Evolutionary conservation across 1,140 invertebrate species (phyloP).

Genomic region (Heliconius melpomene): DNA sequence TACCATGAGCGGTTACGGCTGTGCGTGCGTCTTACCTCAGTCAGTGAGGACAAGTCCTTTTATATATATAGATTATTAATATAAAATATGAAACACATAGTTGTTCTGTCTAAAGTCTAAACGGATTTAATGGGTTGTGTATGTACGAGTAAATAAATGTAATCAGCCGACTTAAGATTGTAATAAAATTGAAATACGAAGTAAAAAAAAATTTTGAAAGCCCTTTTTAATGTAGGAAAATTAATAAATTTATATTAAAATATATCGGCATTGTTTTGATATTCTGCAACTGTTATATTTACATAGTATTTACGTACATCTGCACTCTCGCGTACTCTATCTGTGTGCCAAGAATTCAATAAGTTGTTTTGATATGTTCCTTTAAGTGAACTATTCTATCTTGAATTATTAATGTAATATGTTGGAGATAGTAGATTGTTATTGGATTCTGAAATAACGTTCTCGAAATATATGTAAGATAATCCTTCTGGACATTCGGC

Average conservation of each 20-base stretch:
- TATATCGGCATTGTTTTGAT: conserved; percentile 8
- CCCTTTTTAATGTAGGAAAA: no score
- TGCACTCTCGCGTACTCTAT: conserved; percentile 23
- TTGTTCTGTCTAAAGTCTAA: no score
- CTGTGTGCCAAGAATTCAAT: conserved; percentile 34
- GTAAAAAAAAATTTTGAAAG: no score
- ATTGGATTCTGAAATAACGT: neutral
- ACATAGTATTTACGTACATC: conserved; percentile 27
- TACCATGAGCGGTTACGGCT: no score
- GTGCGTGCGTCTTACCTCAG: no score
- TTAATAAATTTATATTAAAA: neutral
- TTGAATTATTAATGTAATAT: conserved; percentile 5
- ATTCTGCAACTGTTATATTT: neutral
- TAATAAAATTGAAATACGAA: neutral
- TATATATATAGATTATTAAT: no score
- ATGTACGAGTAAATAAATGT: no score
- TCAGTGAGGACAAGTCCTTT: no score
- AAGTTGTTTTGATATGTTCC: conserved; percentile 21
- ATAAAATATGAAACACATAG: no score
- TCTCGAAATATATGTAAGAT: neutral
- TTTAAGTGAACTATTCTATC: conserved; percentile 5
- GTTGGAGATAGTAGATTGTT: neutral
- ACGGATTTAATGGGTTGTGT: no score
- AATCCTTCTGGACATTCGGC: no score
- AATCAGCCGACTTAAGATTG: neutral